These are phyloP conservation scores for Mycetomoellerius zeteki DNA, from an alignment of 1,140 invertebrate genomes.

Conservation along the genomic window DNA sequence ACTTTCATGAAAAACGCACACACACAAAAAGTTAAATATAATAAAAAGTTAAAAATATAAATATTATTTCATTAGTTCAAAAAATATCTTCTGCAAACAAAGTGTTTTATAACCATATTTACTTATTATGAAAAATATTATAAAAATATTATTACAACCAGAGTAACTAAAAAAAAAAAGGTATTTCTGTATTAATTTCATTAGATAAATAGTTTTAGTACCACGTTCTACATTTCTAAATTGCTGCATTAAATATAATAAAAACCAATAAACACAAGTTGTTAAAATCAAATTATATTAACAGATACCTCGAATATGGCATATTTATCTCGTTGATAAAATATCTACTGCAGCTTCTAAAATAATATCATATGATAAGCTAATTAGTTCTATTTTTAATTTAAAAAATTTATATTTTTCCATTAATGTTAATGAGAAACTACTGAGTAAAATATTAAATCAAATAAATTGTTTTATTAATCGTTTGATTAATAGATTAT, in stretches of 20 bases:
- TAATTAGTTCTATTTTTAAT: background rate
- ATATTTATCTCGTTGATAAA: background rate
- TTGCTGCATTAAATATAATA: background rate
- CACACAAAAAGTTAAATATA: background rate
- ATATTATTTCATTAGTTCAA: background rate
- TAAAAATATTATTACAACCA: background rate
- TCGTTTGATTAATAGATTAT: background rate
- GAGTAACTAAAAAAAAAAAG: background rate
- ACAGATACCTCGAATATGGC: background rate
- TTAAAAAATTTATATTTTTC: background rate
- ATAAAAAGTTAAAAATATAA: background rate
- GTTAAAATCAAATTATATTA: background rate
- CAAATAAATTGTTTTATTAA: background rate
- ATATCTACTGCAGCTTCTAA: background rate
- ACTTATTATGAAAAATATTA: background rate
- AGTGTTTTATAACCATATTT: slow-evolving; percentile 17
- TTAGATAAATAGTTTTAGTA: background rate
- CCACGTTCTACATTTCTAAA: background rate
- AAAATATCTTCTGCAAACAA: background rate
- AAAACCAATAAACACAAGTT: background rate
- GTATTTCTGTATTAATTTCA: background rate
- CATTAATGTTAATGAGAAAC: background rate
- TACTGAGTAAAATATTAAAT: background rate
- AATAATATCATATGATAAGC: background rate
- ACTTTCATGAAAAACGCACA: background rate